Evolutionary conservation across 1,140 invertebrate genomes (phyloP), one percentile per base, ranked within the genome.

Genomic region (Diorhabda sublineata): DNA sequence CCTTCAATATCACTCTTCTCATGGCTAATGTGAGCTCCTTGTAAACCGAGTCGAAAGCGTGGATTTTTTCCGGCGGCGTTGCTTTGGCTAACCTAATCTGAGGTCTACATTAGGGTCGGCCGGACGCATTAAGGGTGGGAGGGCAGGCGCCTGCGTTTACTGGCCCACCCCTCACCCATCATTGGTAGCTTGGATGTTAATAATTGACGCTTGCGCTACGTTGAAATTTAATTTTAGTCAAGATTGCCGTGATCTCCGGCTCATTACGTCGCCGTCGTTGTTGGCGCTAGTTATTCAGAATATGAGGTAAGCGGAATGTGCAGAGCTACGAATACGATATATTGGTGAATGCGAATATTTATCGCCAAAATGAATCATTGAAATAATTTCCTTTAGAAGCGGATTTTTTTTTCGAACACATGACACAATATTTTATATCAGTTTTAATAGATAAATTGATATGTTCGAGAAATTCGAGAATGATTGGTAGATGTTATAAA

Each of bases 91-190:
- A 76, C 74, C 74, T 73, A 76, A 77, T 75, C 74, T 77, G 75
- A 77, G 75, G 75, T 77, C 74, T 71, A 73, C 74, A 75, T 77
- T 77, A 75, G 75, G 75, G 75, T 77, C 74, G 74, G 72, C 71
- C 71, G 74, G 72, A 75, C 72, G 75, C 74, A 77, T 77, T 77
- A 77, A 72, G 74, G 74, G 76, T 69, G 69, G 47, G 66, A 73
- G 71, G 69, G 74, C 69, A 69, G 69, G 76, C 73, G 72, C 74
- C 63, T 72, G 71, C 69, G 67, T 74, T 44, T 70, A 63, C n/a
- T 58, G 67, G 70, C 67, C 76, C 74, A 72, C 71, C 76, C 76
- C 74, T 70, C 52, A 67, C 65, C 68, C 47, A 66, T 68, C 73
- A 75, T 75, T 75, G 76, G 76, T 72, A 70, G 71, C 71, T 72